phyloP scores from a whole-genome alignment of 1,140 invertebrate species.

The Bombus confusus region DNA sequence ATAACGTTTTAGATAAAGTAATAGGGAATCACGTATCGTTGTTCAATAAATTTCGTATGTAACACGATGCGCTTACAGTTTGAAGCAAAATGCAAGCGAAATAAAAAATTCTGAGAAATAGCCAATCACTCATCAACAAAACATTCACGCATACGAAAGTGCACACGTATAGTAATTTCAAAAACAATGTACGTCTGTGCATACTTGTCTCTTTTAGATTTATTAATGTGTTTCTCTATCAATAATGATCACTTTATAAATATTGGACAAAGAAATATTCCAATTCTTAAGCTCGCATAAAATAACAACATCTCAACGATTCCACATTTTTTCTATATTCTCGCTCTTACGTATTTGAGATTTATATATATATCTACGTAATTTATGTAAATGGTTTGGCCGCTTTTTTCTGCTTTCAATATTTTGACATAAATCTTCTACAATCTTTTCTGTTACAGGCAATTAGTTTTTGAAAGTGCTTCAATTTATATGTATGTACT shows the following conservation, averaged over 20 bases:
- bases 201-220: neutral
- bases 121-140: slow-evolving; percentile 41
- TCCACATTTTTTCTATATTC: slow-evolving; percentile 53
- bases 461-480: neutral
- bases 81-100: slow-evolving; percentile 59
- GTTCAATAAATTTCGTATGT: slow-evolving; percentile 45
- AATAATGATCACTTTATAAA: slow-evolving; percentile 38
- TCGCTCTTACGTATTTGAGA: slow-evolving; percentile 45
- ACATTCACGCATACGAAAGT: slow-evolving; percentile 36
- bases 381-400: slow-evolving; percentile 60
- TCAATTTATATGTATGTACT: slow-evolving; percentile 10
- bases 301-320: slow-evolving; percentile 65
- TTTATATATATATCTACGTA: slow-evolving; percentile 59
- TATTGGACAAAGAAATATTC: slow-evolving; percentile 63
- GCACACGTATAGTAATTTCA: slow-evolving; percentile 10
- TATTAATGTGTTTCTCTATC: slow-evolving; percentile 6
- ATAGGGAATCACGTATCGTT: slow-evolving; percentile 26
- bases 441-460: neutral
- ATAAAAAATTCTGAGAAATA: slow-evolving; percentile 46
- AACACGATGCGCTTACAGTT: slow-evolving; percentile 43
- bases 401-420: slow-evolving; percentile 12
- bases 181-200: slow-evolving; percentile 28
- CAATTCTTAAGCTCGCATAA: slow-evolving; percentile 60
- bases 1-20: slow-evolving; percentile 54
- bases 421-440: slow-evolving; percentile 33